Percentiles rank a stretch among this genome's conserved stretches.
phyloP scores from a whole-genome alignment of 2,113 vertebrate species.

The Chunga burmeisteri region DNA sequence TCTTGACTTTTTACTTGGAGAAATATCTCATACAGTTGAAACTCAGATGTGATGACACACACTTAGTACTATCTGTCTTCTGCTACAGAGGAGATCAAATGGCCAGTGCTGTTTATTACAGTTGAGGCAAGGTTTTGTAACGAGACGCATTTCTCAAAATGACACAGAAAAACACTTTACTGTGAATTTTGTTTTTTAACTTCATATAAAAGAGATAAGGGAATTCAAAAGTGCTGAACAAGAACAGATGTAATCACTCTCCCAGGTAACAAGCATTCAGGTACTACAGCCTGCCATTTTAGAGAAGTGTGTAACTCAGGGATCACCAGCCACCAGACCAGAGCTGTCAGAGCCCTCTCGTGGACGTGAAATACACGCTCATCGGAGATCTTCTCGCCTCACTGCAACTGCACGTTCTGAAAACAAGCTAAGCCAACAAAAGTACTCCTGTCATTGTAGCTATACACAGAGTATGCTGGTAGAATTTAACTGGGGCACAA shows the following conservation, averaged over 20 bases:
- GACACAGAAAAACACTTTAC: background rate
- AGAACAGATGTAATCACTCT: background rate
- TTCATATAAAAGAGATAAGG: background rate
- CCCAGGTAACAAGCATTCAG: background rate
- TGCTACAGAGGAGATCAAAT: background rate
- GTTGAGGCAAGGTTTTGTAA: background rate
- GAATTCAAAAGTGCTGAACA: background rate
- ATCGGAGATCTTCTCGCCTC: background rate
- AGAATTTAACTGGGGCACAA: background rate
- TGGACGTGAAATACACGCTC: accelerated
- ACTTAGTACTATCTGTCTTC: background rate
- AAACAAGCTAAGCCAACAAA: background rate
- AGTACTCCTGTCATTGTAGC: background rate
- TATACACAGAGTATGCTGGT: accelerated
- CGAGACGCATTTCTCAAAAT: background rate
- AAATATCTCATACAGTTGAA: background rate
- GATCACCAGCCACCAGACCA: accelerated
- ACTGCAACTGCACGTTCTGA: accelerated
- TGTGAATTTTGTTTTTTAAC: background rate
- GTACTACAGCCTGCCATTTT: background rate
- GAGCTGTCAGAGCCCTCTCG: background rate
- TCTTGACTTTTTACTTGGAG: background rate
- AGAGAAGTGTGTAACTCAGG: accelerated
- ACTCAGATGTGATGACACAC: background rate
- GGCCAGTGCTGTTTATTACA: background rate